Base-by-base conservation (phyloP, 92 coral and sea anemone genomes). In the Umimayanthus chanpuru region DNA sequence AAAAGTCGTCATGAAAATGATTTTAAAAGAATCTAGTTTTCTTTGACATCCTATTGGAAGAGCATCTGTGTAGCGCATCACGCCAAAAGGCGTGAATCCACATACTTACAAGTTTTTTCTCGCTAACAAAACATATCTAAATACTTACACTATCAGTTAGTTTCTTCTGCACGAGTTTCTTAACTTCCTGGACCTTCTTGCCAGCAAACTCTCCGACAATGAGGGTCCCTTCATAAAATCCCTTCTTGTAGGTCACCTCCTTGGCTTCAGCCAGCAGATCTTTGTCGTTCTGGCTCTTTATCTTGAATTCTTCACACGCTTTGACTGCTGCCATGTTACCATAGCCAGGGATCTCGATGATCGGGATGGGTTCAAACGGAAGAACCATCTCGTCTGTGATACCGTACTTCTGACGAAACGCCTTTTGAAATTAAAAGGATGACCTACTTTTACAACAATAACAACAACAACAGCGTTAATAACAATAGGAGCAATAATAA, bases 381-480 rank as follows among this genome's bases (percentile, higher is more conserved):
- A 97, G 96, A 29, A 95, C 99, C 99, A 97, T 97, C 73, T 97
- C 99, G 80, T 97, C 98, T 21, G 96, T 94, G 16, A 97, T 81
- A 39, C 98, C 93, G 86, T 88, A 97, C 91, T 97, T 97, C 90
- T 94, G 89, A 28, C 99, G 95, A 79, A 97, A 94, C 16, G 95
- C 95, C 99, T 97, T 47, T 68, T 20, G 47, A 71, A 53, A 15
- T 5, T 6, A 64, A 70, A 39, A 26, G 43, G 0, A 86, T 23
- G 50, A 16, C 25, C 20, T 43, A 41, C 14, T 9, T 30, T 36
- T n/a, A 32, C 39, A 79, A 79, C 41, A 49, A 1, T 14, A 49
- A 28, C 39, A 26, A 79, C 3, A 50, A 12, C 56, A 53, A 14
- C 6, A 61, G 2, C 64, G 0, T 7, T 15, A 32, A 32, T 32